These are phyloP conservation scores for Peromyscus aztecus DNA, from an alignment of 2,797 vertebrate genomes.

Conservation along the genomic window DNA sequence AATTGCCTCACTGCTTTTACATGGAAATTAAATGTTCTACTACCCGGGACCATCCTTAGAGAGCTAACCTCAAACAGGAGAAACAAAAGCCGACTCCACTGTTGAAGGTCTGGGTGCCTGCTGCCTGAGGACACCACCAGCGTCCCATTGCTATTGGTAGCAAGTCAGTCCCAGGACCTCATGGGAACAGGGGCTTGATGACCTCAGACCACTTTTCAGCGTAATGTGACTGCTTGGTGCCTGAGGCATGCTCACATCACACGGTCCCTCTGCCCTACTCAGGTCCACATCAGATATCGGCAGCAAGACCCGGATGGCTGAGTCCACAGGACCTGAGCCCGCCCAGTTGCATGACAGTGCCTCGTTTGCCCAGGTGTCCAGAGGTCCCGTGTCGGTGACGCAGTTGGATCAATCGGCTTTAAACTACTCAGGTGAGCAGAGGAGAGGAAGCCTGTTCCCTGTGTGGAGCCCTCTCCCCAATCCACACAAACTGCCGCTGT, in stretches of 20 bases:
- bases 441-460: not conserved
- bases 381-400: conserved; percentile 92
- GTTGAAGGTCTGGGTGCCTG: not conserved
- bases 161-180: not conserved
- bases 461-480: not conserved
- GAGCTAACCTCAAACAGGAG: conserved; percentile 38
- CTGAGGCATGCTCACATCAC: not conserved
- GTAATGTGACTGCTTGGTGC: conserved; percentile 55
- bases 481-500: not conserved
- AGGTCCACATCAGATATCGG: conserved; percentile 97
- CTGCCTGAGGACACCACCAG: not conserved
- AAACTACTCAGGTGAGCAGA: conserved; percentile 95
- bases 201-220: not conserved
- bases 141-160: not conserved
- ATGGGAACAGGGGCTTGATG: not conserved
- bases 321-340: conserved; percentile 91
- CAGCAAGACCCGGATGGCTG: conserved; percentile 93
- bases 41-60: conserved; percentile 18
- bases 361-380: conserved; percentile 90
- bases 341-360: conserved; percentile 92
- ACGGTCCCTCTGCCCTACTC: conserved; percentile 29
- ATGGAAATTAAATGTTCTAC: conserved; percentile 43
- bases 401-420: conserved; percentile 93
- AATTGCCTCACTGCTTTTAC: conserved; percentile 42
- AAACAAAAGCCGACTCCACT: not conserved